Percentiles rank a stretch among this genome's conserved stretches.
Evolutionary conservation across 2,797 vertebrate species (phyloP).

Genomic region (Percopsis omiscomaycus): DNA sequence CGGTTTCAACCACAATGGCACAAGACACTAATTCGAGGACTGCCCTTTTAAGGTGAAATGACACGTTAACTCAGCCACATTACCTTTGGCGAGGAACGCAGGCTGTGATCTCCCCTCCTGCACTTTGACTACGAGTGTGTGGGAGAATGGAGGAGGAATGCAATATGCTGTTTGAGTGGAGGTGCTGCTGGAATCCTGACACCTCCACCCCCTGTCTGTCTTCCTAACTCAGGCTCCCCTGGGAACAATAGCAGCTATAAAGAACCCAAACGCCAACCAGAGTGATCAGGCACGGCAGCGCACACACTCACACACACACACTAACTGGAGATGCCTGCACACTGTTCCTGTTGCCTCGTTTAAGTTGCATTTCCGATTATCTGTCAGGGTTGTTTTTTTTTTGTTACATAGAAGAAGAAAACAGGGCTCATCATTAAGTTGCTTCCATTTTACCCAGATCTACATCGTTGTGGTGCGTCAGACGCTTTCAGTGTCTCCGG

Average conservation of each 20-base stretch:
- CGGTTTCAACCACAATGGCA: no score
- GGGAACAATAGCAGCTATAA: slow-evolving; percentile 67
- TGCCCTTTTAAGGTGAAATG: no score
- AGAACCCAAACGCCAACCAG: slow-evolving; percentile 69
- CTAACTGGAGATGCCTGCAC: slow-evolving; percentile 22
- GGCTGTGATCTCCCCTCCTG: slow-evolving; percentile 4
- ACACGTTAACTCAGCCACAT: no score
- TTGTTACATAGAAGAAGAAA: slow-evolving; percentile 47
- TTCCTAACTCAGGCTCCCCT: slow-evolving; percentile 54
- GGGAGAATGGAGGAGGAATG: slow-evolving; percentile 29
- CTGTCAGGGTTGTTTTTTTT: slow-evolving; percentile 32
- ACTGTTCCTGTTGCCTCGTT: slow-evolving; percentile 45
- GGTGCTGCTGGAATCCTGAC: slow-evolving; percentile 49
- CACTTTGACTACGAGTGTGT: slow-evolving; percentile 13
- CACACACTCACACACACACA: slow-evolving; percentile 14
- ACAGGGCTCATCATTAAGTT: slow-evolving; percentile 49
- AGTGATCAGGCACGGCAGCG: slow-evolving; percentile 62
- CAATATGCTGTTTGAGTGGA: slow-evolving; percentile 22
- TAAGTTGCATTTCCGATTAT: slow-evolving; percentile 46
- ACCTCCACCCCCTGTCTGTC: slow-evolving; percentile 53
- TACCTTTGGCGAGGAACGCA: no score
- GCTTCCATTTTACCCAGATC: slow-evolving; percentile 51
- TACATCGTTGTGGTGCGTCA: not conserved
- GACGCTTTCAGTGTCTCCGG: no score
- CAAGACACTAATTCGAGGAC: no score